Evolutionary conservation across 2,888 invertebrate species (phyloP).

Genomic region (Drosophila meridionalis): DNA sequence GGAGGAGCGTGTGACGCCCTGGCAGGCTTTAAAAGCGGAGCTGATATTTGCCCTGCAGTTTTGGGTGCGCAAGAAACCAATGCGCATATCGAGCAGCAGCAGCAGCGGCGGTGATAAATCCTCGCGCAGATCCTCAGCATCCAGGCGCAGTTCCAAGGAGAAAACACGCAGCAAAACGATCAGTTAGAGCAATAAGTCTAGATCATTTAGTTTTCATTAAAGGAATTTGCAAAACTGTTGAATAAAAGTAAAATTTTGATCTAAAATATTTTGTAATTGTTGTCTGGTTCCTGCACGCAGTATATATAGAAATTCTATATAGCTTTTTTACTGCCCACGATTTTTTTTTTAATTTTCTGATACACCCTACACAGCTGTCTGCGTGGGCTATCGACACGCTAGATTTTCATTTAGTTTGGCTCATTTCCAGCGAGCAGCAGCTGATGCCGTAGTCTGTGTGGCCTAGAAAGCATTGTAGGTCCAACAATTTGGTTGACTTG

Average conservation of each 20-base stretch:
- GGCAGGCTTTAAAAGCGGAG: conserved; percentile 90
- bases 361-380: conserved; percentile 45
- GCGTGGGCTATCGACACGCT: conserved; percentile 36
- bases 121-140: conserved; percentile 68
- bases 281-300: conserved; percentile 14
- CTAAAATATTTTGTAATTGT: conserved; percentile 10
- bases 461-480: conserved; percentile 25
- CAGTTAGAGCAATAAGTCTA: conserved; percentile 35
- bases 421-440: conserved; percentile 62
- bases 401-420: conserved; percentile 59
- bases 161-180: conserved; percentile 69
- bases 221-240: conserved; percentile 13
- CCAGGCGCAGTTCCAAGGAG: conserved; percentile 69
- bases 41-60: conserved; percentile 90
- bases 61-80: conserved; percentile 90
- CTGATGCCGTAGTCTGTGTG: conserved; percentile 37
- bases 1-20: conserved; percentile 90
- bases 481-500: conserved; percentile 24
- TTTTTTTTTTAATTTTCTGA: conserved; percentile 19
- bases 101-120: conserved; percentile 68
- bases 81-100: conserved; percentile 81
- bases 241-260: conserved; percentile 25
- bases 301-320: conserved; percentile 23
- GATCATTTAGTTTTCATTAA: neutral
- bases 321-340: conserved; percentile 12